Conservation (phyloP, 2,888 invertebrate genomes). For the Gasteruption jaculator region DNA sequence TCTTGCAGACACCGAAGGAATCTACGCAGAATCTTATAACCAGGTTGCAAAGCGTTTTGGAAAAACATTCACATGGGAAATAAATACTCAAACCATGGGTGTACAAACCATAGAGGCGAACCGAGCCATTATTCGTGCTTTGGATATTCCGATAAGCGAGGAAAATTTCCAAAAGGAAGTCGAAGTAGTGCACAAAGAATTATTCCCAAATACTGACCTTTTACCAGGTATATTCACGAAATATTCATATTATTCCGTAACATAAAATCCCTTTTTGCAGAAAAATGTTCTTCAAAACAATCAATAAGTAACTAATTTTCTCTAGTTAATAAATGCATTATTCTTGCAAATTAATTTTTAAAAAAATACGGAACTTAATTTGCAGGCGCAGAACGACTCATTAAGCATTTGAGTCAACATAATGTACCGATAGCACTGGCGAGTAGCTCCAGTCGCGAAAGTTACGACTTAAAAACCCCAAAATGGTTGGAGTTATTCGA, state of each 20-base stretch:
- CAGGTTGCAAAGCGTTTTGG: constrained; percentile 63
- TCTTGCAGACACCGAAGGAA: constrained; percentile 70
- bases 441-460: constrained; percentile 60
- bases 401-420: constrained; percentile 59
- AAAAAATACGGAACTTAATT: neutral
- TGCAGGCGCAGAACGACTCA: constrained; percentile 57
- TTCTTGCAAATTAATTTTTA: neutral
- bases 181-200: constrained; percentile 28
- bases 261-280: too few species aligned
- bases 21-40: constrained; percentile 72
- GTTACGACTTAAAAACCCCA: constrained; percentile 56
- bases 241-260: too few species aligned
- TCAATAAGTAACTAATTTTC: too few species aligned
- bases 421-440: constrained; percentile 66
- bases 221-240: constrained; percentile 47
- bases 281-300: too few species aligned
- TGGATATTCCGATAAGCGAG: constrained; percentile 58
- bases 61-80: constrained; percentile 72
- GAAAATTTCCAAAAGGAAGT: constrained; percentile 58
- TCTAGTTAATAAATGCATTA: neutral
- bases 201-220: constrained; percentile 37
- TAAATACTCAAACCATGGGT: constrained; percentile 75
- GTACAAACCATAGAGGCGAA: constrained; percentile 61
- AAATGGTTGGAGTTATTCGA: constrained; percentile 54
- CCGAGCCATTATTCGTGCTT: constrained; percentile 47